Evolutionary conservation across 2,888 invertebrate genomes (phyloP), one percentile per base, ranked within the genome.

Genomic region (Drosophila mimica): DNA sequence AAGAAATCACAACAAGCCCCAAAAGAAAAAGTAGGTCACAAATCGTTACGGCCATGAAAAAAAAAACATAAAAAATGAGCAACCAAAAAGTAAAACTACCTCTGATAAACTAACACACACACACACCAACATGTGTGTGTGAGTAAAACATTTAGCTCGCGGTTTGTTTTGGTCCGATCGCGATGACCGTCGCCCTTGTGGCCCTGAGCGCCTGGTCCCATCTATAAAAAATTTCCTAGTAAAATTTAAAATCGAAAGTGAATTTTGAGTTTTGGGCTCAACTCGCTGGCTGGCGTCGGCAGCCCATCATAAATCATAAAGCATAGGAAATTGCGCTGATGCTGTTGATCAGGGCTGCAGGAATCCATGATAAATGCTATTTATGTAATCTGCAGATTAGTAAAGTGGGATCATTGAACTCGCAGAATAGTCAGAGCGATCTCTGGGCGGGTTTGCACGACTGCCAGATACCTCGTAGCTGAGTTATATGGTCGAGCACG

Each of bases 151-250:
- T 62, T 60, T 54, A 53, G 58, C n/a, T 36, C 59, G 4, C n/a
- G 34, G 48, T 57, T 36, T 36, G 33, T 61, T 34, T 54, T 53
- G 70, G 56, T 57, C 60, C 70, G 72, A 38, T 68, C 58, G 59
- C 25, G 51, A 36, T 13, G 40, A n/a, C 54, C 53, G 43, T 20
- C 52, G 79, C 77, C 79, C 78, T 76, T 54, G 25, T 17, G 59
- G 65, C 78, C 75, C 82, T 88, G 88, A 6, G 73, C 88, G 76
- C 88, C 88, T 90, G 83, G 70, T 82, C 67, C n/a, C 54, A 82
- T 74, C 78, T 91, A 89, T 91, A 83, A 91, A 80, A 85, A 86
- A 73, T 87, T 88, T 91, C 90, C 88, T 88, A 88, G 81, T 77
- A 89, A 82, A 79, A 72, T 74, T 78, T 15, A 84, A 87, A 88